A percentile compares a stretch with the other conserved stretches of the same genome.
These are phyloP conservation scores for Serilophus lunatus DNA, from an alignment of 2,113 vertebrate species.

Conservation along the genomic window DNA sequence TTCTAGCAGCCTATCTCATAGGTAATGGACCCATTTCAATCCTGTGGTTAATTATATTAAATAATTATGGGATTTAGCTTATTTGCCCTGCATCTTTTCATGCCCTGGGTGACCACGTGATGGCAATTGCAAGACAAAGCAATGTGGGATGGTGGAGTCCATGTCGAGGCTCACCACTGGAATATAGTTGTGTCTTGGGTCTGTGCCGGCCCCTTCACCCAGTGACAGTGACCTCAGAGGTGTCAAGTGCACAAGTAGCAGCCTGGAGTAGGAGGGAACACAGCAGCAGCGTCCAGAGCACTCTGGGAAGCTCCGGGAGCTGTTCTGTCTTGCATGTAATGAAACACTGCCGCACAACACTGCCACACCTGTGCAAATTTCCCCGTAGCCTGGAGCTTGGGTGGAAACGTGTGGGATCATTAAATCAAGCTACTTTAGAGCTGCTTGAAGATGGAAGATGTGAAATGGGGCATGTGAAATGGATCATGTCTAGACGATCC, in stretches of 20 bases:
- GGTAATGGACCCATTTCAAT: background rate
- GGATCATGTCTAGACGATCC: background rate
- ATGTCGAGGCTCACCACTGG: background rate
- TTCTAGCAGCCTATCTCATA: background rate
- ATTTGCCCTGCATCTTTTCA: background rate
- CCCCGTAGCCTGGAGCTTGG: background rate
- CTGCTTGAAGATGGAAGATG: background rate
- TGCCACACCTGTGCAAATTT: background rate
- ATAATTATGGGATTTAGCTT: background rate
- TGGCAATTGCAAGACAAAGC: background rate
- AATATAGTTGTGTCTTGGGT: accelerated
- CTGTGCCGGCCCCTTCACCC: background rate
- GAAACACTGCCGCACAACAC: background rate
- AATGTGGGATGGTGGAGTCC: background rate
- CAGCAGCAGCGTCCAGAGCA: accelerated
- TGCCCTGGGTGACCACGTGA: background rate
- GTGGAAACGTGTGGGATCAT: background rate
- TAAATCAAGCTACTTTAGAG: background rate
- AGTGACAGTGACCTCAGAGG: background rate
- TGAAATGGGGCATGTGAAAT: background rate
- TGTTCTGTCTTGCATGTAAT: background rate
- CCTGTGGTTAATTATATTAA: background rate
- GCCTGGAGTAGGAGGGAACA: accelerated
- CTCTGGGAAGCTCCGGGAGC: background rate
- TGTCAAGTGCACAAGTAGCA: accelerated